Percentiles rank a stretch among this genome's conserved stretches.
These are phyloP conservation scores for Teleogryllus oceanicus DNA, from an alignment of 2,888 invertebrate genomes.

Conservation along the genomic window DNA sequence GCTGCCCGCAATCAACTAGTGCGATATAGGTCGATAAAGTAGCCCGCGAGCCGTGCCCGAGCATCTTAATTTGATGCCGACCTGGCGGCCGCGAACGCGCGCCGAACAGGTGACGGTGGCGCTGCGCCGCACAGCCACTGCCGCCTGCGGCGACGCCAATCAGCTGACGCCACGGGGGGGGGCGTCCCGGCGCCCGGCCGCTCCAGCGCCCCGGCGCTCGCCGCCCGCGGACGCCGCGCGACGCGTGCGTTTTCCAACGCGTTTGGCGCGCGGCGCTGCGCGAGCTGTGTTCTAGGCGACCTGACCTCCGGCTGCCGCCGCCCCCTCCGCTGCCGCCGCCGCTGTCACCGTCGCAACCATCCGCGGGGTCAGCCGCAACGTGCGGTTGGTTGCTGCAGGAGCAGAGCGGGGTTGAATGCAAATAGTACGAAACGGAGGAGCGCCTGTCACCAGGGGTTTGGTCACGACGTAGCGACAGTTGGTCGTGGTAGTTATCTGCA, in stretches of 20 bases:
- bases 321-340: neutral
- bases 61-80: too few species aligned
- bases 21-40: slow-evolving; percentile 9
- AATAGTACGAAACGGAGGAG: too few species aligned
- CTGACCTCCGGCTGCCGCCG: neutral
- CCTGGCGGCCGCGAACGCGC: neutral
- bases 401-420: too few species aligned
- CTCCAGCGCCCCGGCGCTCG: neutral
- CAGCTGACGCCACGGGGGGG: neutral
- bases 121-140: neutral
- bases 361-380: neutral
- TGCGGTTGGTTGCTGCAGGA: too few species aligned
- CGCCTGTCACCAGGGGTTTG: too few species aligned
- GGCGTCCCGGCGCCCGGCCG: neutral
- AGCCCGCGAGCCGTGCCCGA: neutral
- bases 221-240: neutral
- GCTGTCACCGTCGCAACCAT: neutral
- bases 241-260: neutral
- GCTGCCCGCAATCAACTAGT: neutral
- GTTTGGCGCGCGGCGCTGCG: neutral
- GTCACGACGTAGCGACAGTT: too few species aligned
- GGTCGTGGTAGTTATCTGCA: too few species aligned
- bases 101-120: neutral
- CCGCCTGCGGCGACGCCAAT: neutral
- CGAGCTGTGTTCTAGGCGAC: neutral